Percentiles rank a stretch among this genome's conserved stretches.
Conservation (phyloP, 2,888 invertebrate species). For the Melolontha melolontha region DNA sequence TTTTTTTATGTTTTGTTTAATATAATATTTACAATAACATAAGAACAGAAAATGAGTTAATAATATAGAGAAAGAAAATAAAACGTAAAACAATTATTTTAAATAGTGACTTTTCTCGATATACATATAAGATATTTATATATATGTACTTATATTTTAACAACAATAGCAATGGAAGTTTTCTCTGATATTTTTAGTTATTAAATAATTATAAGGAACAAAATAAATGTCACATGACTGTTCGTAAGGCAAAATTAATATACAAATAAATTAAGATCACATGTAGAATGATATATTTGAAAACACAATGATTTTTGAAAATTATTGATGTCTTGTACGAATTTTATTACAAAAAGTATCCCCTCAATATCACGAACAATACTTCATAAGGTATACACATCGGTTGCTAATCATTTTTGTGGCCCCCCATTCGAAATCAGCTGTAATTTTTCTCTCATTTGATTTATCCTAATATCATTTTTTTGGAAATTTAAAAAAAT, state of each 20-base stretch:
- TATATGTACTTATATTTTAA: slow-evolving; percentile 32
- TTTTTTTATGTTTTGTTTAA: slow-evolving; percentile 31
- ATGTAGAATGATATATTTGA: no score
- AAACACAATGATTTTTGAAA: no score
- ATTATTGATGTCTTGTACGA: no score
- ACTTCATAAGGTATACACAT: slow-evolving; percentile 11
- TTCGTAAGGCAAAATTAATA: no score
- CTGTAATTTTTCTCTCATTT: slow-evolving; percentile 17
- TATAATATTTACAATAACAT: slow-evolving; percentile 37
- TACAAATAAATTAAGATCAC: no score
- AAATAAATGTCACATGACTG: no score
- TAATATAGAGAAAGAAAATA: slow-evolving; percentile 28
- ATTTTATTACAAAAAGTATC: not conserved
- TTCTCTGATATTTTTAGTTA: slow-evolving; percentile 13
- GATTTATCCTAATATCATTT: not conserved
- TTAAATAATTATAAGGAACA: slow-evolving; percentile 15
- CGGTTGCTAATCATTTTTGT: slow-evolving; percentile 12
- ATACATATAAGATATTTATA: slow-evolving; percentile 20
- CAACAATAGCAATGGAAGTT: slow-evolving; percentile 38
- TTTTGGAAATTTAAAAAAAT: slow-evolving; percentile 2
- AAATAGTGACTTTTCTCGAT: slow-evolving; percentile 28
- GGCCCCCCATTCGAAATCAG: slow-evolving; percentile 29
- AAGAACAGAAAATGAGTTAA: slow-evolving; percentile 31
- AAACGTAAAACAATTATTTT: slow-evolving; percentile 25
- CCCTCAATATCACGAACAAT: slow-evolving; percentile 24